phyloP scores from a whole-genome alignment of 2,888 invertebrate genomes.

The Limnephilus rhombicus region DNA sequence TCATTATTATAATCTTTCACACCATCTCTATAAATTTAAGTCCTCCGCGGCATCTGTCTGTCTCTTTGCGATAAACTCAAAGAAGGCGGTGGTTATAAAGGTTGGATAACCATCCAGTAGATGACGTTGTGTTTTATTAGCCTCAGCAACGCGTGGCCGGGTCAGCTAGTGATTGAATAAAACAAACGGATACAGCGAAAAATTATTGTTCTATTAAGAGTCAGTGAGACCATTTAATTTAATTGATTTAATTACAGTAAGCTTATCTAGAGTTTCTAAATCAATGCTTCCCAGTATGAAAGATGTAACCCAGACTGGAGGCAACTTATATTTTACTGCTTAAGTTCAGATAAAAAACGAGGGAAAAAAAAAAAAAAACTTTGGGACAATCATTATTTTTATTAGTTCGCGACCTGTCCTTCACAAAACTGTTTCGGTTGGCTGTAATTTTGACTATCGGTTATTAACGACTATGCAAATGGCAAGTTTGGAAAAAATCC shows the following conservation, averaged over 20 bases:
- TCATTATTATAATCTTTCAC: too few species aligned
- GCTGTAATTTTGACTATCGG: not conserved
- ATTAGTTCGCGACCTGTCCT: not conserved
- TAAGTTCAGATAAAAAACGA: constrained; percentile 3
- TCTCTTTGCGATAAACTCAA: too few species aligned
- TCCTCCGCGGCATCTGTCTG: too few species aligned
- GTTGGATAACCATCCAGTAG: too few species aligned
- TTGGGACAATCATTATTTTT: constrained; percentile 14
- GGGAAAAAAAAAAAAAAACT: too few species aligned
- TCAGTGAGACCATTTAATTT: not conserved
- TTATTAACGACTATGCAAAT: constrained; percentile 1
- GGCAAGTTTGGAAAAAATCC: not conserved
- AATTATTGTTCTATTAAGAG: not conserved
- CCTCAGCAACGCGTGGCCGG: too few species aligned
- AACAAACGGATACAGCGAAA: too few species aligned
- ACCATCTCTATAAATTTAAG: too few species aligned
- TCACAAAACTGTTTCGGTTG: not conserved
- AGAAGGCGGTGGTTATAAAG: too few species aligned
- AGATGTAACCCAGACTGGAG: not conserved
- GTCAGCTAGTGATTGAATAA: too few species aligned
- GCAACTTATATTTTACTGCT: not conserved
- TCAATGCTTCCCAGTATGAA: not conserved
- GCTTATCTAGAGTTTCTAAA: not conserved
- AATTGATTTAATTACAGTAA: not conserved
- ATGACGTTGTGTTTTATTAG: too few species aligned